These are phyloP conservation scores for Seriola quinqueradiata DNA, from an alignment of 2,113 vertebrate species.

Conservation along the genomic window DNA sequence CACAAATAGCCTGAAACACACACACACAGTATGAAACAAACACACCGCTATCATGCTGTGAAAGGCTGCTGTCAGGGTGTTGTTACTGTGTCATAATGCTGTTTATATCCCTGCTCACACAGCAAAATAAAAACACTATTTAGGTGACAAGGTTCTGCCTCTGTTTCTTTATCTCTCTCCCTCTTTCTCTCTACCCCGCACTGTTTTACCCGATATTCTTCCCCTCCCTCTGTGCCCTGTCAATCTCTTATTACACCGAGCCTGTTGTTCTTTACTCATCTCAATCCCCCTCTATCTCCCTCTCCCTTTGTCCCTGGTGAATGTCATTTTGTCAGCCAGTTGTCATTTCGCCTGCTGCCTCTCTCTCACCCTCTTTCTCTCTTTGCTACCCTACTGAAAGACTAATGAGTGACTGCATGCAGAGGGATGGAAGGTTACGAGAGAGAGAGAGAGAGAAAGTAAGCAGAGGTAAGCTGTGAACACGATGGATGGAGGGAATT, in stretches of 20 bases:
- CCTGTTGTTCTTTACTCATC: constrained; percentile 59
- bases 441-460: background rate
- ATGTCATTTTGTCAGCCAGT: constrained; percentile 72
- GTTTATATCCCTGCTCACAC: constrained; percentile 51
- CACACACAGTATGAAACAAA: constrained; percentile 30
- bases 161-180: constrained; percentile 27
- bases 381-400: constrained; percentile 44
- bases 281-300: constrained; percentile 37
- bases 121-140: constrained; percentile 58
- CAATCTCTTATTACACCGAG: constrained; percentile 59
- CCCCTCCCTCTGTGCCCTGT: constrained; percentile 38
- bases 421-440: constrained; percentile 31
- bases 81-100: constrained; percentile 54
- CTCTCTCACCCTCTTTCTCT: constrained; percentile 19
- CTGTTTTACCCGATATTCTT: constrained; percentile 51
- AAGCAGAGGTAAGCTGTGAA: constrained; percentile 6
- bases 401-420: constrained; percentile 63
- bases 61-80: constrained; percentile 53
- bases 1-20: constrained; percentile 1
- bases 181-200: constrained; percentile 33
- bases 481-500: background rate
- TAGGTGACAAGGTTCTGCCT: constrained; percentile 54
- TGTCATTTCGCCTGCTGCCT: constrained; percentile 54
- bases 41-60: constrained; percentile 52
- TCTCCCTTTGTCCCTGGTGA: constrained; percentile 49